Percentiles rank a stretch among this genome's conserved stretches.
Evolutionary conservation across 2,888 invertebrate species (phyloP).

Genomic region (Leptothorax acervorum): DNA sequence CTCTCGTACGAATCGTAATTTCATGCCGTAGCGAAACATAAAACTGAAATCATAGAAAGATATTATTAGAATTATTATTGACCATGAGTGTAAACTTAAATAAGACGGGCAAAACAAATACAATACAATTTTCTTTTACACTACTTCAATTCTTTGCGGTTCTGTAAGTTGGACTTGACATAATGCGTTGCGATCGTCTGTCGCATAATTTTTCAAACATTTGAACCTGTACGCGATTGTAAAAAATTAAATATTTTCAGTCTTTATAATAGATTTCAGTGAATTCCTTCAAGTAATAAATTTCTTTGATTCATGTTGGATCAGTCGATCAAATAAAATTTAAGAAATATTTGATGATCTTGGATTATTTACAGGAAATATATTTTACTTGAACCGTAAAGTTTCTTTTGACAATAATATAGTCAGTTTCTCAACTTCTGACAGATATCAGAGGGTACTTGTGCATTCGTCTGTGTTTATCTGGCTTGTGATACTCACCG

Average conservation of each 20-base stretch:
- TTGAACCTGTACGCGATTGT: neutral
- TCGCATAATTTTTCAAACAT: neutral
- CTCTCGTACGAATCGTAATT: neutral
- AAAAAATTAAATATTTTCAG: neutral
- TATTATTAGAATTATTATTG: neutral
- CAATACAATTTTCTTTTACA: neutral
- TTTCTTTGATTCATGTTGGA: neutral
- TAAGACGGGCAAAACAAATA: neutral
- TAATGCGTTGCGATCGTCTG: neutral
- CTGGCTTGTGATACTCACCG: neutral
- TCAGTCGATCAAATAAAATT: neutral
- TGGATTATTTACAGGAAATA: neutral
- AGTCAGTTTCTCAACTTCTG: neutral
- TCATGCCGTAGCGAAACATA: neutral
- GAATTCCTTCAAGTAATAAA: neutral
- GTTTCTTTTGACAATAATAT: neutral
- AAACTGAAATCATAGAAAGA: slow-evolving; percentile 15
- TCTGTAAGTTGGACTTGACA: neutral
- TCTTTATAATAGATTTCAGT: neutral
- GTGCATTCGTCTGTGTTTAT: neutral
- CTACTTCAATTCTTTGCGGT: neutral
- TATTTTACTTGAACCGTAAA: neutral
- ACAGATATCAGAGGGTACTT: neutral
- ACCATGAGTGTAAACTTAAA: neutral
- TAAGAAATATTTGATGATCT: neutral